Percentiles rank a stretch among this genome's conserved stretches.
These are phyloP conservation scores for Oncorhynchus keta DNA, from an alignment of 2,113 vertebrate genomes.

Conservation along the genomic window DNA sequence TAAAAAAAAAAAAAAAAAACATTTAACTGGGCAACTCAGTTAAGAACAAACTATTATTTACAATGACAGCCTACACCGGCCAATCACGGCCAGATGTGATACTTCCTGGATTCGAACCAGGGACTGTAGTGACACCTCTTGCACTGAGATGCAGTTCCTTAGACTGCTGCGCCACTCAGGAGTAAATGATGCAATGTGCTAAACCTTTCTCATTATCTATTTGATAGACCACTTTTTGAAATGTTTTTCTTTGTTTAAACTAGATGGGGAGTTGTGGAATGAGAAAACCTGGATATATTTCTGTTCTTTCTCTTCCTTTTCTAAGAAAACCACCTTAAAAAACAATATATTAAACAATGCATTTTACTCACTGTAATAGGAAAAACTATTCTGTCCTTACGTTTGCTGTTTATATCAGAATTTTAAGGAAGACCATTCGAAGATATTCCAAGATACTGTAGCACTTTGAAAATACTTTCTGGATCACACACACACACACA, in stretches of 20 bases:
- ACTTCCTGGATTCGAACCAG: too few species aligned
- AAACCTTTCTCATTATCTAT: neutral
- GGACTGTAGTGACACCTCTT: too few species aligned
- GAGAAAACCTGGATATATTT: neutral
- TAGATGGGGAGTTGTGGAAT: neutral
- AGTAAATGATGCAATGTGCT: neutral
- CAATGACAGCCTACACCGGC: too few species aligned
- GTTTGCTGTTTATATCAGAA: slow-evolving; percentile 25
- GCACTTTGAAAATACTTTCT: neutral
- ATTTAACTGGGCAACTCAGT: too few species aligned
- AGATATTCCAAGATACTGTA: neutral
- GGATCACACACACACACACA: too few species aligned
- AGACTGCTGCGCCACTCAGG: too few species aligned
- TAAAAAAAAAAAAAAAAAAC: too few species aligned
- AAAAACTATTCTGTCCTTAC: slow-evolving; percentile 2
- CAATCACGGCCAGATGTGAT: too few species aligned
- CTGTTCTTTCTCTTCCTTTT: neutral
- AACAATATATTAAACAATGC: slow-evolving; percentile 11
- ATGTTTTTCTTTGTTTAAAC: neutral
- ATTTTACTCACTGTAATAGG: neutral
- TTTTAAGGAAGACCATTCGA: neutral
- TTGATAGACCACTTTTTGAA: neutral
- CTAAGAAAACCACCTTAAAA: neutral
- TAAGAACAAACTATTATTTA: too few species aligned
- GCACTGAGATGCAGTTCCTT: too few species aligned